Evolutionary conservation across 2,113 vertebrate species (phyloP).

Genomic region (Cettia cetti): DNA sequence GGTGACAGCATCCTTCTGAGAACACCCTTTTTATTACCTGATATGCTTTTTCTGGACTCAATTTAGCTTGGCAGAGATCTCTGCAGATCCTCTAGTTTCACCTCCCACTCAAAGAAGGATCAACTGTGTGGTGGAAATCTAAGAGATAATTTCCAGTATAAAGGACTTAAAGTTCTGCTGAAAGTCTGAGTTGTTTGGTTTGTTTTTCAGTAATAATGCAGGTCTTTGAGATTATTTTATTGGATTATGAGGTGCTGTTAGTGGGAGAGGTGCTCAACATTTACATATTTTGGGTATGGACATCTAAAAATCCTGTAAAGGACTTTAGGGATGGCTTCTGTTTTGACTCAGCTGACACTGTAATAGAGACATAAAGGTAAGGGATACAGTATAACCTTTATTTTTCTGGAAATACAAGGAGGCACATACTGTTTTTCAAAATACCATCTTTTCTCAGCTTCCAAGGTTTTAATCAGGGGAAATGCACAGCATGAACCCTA

Average conservation of each 20-base stretch:
- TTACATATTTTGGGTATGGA: background rate
- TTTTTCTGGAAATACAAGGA: background rate
- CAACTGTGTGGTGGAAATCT: fast-evolving
- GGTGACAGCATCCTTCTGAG: background rate
- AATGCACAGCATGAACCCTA: background rate
- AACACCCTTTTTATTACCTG: background rate
- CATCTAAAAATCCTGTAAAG: background rate
- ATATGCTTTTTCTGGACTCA: background rate
- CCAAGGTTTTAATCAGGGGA: background rate
- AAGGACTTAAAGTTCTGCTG: background rate
- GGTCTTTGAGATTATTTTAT: background rate
- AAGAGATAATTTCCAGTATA: background rate
- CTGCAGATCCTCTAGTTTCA: background rate
- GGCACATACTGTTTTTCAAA: background rate
- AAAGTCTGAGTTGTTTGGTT: background rate
- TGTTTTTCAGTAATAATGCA: background rate
- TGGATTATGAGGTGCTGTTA: background rate
- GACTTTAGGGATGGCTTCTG: background rate
- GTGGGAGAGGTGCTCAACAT: background rate
- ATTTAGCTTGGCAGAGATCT: background rate
- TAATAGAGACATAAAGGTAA: background rate
- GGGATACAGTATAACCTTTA: background rate
- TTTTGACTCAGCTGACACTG: background rate
- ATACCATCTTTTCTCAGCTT: background rate
- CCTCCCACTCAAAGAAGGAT: background rate